Conservation (phyloP, 1,140 invertebrate species). For the Diorhabda sublineata region DNA sequence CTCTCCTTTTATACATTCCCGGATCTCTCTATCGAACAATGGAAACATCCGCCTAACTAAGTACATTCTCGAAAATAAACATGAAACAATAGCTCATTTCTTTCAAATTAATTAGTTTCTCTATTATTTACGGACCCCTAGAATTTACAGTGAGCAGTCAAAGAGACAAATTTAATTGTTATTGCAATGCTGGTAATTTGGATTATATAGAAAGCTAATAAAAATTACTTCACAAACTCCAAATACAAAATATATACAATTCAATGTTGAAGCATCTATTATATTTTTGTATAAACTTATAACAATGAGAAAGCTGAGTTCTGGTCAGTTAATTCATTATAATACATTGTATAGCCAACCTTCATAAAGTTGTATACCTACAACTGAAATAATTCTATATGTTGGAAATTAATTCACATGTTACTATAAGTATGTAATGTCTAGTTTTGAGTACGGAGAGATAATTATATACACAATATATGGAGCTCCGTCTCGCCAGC, state of each 20-base stretch:
- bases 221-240: neutral
- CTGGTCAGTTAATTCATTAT: too few relatives aligned
- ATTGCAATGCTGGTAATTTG: neutral
- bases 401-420: too few relatives aligned
- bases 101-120: slow-evolving; percentile 1
- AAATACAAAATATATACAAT: neutral
- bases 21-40: neutral
- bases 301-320: too few relatives aligned
- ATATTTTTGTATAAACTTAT: too few relatives aligned
- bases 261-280: too few relatives aligned
- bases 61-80: slow-evolving; percentile 2
- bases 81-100: slow-evolving; percentile 2
- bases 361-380: too few relatives aligned
- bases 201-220: neutral
- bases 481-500: too few relatives aligned
- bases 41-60: slow-evolving; percentile 1
- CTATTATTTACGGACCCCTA: slow-evolving; percentile 2
- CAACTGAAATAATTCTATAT: too few relatives aligned
- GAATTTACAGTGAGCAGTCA: neutral
- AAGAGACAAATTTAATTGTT: slow-evolving; percentile 3
- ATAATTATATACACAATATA: too few relatives aligned
- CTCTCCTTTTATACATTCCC: neutral
- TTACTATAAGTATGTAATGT: too few relatives aligned
- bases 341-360: too few relatives aligned
- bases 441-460: too few relatives aligned